Evolutionary conservation across 2,113 vertebrate genomes (phyloP), one percentile per base, ranked within the genome.

Genomic region (Prionailurus bengalensis): DNA sequence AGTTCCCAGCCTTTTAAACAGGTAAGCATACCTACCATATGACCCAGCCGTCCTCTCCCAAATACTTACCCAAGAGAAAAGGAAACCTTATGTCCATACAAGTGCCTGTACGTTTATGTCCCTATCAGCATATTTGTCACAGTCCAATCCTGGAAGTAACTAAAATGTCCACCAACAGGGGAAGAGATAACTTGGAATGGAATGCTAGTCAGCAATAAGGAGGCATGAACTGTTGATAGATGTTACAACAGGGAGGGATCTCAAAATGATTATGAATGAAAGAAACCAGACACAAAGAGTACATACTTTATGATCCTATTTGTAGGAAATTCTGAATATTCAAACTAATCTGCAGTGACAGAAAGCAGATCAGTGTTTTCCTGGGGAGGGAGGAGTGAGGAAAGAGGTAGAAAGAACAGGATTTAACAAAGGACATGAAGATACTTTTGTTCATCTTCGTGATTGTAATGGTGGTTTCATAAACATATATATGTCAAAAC

Each of bases 391-490:
- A 4, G 25, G 3, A 33, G 1, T 3, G 17, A 15, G 11, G 5
- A 2, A 4, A 3, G 4, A 5, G 42, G 10, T 39, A 11, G 74
- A 45, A 68, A 17, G 21, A 21, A n/a, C 1, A 12, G 12, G 0
- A 2, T 3, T 4, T 3, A 1, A 4, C 4, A 33, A 21, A 19
- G 71, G 31, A 31, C 42, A 1, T 2, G 14, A 13, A 4, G 55
- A 15, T 0, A 0, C 48, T 12, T 17, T 16, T 1, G 1, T 2
- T 16, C 39, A 0, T 23, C 29, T n/a, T n/a, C 21, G 31, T 13
- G 51, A 48, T 1, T 27, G 2, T 3, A 29, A 33, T 3, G 13
- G 45, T 14, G 21, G 65, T 31, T n/a, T 48, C 78, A n/a, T 48
- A 70, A 45, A 25, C 31, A 17, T 5, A 4, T 17, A 0, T 13